These are phyloP conservation scores for Todiramphus chloris DNA, from an alignment of 2,113 vertebrate genomes.

Conservation along the genomic window DNA sequence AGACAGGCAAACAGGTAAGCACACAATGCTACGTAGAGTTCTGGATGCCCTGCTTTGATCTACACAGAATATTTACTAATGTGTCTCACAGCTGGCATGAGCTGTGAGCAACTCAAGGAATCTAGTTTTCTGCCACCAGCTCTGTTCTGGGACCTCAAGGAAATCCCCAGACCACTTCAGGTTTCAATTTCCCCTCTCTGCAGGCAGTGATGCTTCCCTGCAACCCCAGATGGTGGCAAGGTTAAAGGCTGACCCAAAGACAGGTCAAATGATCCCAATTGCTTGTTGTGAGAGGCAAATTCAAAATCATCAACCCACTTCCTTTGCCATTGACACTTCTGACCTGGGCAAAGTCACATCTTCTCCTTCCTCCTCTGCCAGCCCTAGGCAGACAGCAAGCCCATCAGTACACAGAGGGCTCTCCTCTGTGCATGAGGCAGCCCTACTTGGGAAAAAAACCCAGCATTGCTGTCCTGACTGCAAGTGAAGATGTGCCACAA, in stretches of 20 bases:
- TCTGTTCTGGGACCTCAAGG: background rate
- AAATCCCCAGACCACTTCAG: background rate
- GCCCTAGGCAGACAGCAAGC: background rate
- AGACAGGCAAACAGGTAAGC: background rate
- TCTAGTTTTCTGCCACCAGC: conserved; percentile 17
- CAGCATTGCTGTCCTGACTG: background rate
- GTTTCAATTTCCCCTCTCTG: background rate
- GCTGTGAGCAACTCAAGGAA: background rate
- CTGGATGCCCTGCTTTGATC: background rate
- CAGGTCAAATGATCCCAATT: background rate
- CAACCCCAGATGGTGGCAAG: background rate
- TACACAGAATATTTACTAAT: background rate
- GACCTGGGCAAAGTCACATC: background rate
- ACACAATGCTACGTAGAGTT: background rate
- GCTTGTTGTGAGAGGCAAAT: background rate
- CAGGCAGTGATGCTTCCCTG: background rate
- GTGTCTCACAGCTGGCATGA: conserved; percentile 14
- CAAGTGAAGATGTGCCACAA: background rate
- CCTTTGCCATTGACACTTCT: background rate
- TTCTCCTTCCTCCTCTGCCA: background rate
- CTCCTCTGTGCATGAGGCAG: background rate
- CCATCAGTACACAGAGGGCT: background rate
- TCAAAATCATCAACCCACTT: background rate
- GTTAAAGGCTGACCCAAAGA: background rate
- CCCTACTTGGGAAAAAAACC: background rate